Percentiles rank a stretch among this genome's conserved stretches.
phyloP scores from a whole-genome alignment of 2,113 vertebrate genomes.

The mouse (Mus musculus) region GRCm39 chr6:126682501-126683000 shows the following conservation, averaged over 20 bases:
- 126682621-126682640: background rate
- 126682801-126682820: background rate
- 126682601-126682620: background rate
- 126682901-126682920: too few species aligned
- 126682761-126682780: rapidly evolving
- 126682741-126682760: background rate
- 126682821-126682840: background rate
- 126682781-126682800: too few species aligned
- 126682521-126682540: background rate
- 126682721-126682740: background rate
- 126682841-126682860: background rate
- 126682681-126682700: background rate
- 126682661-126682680: background rate
- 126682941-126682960: background rate
- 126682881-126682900: background rate
- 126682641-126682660: background rate
- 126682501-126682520: background rate
- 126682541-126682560: background rate
- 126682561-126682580: background rate
- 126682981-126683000: background rate
- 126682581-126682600: background rate
- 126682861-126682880: background rate
- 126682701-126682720: background rate
- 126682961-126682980: background rate
- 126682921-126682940: background rate